A percentile compares a stretch with the other conserved stretches of the same genome.
phyloP scores from a whole-genome alignment of 1,140 invertebrate species.

The Megathymus violae region DNA sequence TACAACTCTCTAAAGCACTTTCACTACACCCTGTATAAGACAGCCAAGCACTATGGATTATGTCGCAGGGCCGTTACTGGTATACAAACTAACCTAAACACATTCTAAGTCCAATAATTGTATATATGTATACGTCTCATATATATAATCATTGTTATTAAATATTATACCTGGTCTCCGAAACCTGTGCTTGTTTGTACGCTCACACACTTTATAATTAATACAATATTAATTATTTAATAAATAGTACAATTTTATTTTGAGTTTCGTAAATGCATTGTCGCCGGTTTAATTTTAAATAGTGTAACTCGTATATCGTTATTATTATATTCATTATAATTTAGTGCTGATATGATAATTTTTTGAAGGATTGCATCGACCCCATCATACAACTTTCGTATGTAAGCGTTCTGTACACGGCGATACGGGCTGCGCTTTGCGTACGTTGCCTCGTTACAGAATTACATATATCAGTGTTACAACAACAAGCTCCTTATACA shows the following conservation, averaged over 20 bases:
- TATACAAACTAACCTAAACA: constrained; percentile 62
- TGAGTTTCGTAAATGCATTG: constrained; percentile 51
- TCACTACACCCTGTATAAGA: constrained; percentile 7
- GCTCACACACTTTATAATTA: constrained; percentile 49
- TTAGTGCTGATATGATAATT: constrained; percentile 66
- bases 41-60: constrained; percentile 66
- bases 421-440: constrained; percentile 7
- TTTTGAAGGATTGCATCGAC: constrained; percentile 52
- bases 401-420: constrained; percentile 24
- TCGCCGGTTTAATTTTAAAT: constrained; percentile 56
- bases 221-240: constrained; percentile 34
- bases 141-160: constrained; percentile 54
- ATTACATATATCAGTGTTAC: not conserved
- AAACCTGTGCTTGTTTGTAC: constrained; percentile 39
- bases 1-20: constrained; percentile 33
- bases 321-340: constrained; percentile 49
- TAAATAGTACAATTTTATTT: constrained; percentile 38
- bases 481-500: not conserved
- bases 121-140: constrained; percentile 46
- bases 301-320: constrained; percentile 53
- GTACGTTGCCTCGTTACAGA: not conserved
- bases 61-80: constrained; percentile 55
- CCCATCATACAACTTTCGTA: constrained; percentile 32
- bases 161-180: constrained; percentile 43
- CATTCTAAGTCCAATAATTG: constrained; percentile 42